phyloP scores from a whole-genome alignment of 2,888 invertebrate species.

The Drosophila mercatorum region DNA sequence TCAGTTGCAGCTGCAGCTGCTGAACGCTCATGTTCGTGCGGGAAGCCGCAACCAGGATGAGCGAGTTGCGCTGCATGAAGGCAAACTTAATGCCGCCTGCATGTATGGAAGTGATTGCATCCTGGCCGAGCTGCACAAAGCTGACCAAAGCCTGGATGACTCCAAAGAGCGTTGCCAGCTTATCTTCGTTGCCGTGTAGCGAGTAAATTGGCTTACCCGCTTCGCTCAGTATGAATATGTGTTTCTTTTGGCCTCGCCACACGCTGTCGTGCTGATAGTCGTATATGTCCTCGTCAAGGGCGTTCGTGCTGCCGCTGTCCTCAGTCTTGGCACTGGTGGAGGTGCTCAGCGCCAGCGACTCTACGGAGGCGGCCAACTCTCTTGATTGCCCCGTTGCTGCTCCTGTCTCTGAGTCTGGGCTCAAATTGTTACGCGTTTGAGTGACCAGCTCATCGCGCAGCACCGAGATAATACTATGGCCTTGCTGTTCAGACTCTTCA shows the following conservation, averaged over 20 bases:
- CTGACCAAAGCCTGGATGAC: constrained; percentile 97
- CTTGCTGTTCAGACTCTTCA: constrained; percentile 60
- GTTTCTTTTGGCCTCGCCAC: constrained; percentile 93
- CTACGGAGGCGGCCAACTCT: constrained; percentile 76
- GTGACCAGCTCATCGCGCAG: constrained; percentile 68
- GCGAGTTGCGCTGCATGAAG: constrained; percentile 94
- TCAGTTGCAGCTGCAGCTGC: constrained; percentile 93
- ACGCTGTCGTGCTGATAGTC: constrained; percentile 88
- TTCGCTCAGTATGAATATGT: constrained; percentile 96
- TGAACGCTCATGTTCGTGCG: constrained; percentile 92
- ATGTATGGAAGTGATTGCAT: constrained; percentile 93
- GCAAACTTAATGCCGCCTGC: constrained; percentile 95
- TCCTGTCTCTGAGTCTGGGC: constrained; percentile 50
- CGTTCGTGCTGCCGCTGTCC: constrained; percentile 54
- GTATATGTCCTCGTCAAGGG: constrained; percentile 87
- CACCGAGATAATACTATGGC: constrained; percentile 82
- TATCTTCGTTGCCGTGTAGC: constrained; percentile 96
- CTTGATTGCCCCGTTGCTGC: constrained; percentile 61
- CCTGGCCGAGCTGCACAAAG: constrained; percentile 92
- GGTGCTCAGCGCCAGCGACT: constrained; percentile 71
- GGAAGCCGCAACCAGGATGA: constrained; percentile 95
- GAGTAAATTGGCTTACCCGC: constrained; percentile 99
- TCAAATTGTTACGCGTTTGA: constrained; percentile 28
- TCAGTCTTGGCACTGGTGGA: constrained; percentile 67
- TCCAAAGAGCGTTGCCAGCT: constrained; percentile 96